Evolutionary conservation across 53 echinoderm and acorn worm genomes (phyloP).

Genomic region (Stichopus horrens): DNA sequence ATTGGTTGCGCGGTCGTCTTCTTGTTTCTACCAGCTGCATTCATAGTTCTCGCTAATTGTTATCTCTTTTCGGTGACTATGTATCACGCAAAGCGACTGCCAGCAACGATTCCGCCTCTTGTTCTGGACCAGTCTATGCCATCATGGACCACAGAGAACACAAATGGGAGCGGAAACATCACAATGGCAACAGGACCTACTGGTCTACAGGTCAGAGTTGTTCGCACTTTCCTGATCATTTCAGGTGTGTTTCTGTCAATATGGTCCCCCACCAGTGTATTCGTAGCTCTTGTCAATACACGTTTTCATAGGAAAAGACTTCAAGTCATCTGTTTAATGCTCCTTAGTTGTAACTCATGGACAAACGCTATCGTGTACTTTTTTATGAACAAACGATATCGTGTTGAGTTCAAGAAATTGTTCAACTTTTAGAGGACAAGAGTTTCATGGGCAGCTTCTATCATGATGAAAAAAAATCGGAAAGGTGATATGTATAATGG

Average conservation of each 20-base stretch:
- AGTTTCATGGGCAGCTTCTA: no score
- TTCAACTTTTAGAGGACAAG: neutral
- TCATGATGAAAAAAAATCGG: no score
- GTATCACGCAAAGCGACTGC: neutral
- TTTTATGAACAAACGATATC: neutral
- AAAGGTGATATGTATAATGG: no score
- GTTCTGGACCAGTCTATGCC: no score
- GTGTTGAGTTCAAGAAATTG: neutral
- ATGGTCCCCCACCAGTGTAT: neutral
- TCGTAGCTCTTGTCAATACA: neutral
- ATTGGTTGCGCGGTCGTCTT: no score
- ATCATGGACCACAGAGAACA: no score
- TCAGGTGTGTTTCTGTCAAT: neutral
- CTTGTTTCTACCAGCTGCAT: neutral
- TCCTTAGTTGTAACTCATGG: neutral
- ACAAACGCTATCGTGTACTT: neutral
- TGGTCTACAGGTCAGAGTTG: neutral
- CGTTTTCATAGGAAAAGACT: no score
- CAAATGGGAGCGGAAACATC: no score
- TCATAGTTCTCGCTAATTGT: neutral
- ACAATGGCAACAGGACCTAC: neutral
- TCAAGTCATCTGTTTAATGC: neutral
- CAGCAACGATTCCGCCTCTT: neutral
- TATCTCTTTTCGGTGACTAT: neutral
- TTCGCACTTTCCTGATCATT: conserved; percentile 1